phyloP scores from a whole-genome alignment of 1,140 invertebrate species.

The Atta colombica region DNA sequence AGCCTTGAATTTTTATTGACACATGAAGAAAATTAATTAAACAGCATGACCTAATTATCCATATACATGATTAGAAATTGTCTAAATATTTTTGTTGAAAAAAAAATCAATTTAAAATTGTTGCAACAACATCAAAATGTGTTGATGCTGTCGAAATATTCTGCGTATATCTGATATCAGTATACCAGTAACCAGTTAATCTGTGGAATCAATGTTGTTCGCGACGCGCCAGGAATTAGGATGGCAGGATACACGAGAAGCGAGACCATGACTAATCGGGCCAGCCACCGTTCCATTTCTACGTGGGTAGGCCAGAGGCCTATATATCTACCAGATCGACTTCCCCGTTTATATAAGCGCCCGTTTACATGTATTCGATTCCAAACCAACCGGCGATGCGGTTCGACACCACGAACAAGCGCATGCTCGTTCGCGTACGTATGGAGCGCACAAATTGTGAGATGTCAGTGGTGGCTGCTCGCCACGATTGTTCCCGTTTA shows the following conservation, averaged over 20 bases:
- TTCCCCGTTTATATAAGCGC: slow-evolving; percentile 50
- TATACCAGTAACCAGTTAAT: background rate
- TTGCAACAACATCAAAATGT: background rate
- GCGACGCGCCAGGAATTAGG: slow-evolving; percentile 67
- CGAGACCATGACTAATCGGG: slow-evolving; percentile 71
- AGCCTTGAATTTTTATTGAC: background rate
- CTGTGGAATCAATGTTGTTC: slow-evolving; percentile 38
- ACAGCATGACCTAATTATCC: background rate
- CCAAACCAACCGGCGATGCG: slow-evolving; percentile 35
- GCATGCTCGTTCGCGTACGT: slow-evolving; percentile 36
- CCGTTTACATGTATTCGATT: slow-evolving; percentile 43
- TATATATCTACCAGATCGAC: slow-evolving; percentile 41
- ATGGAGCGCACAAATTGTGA: slow-evolving; percentile 51
- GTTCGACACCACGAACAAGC: slow-evolving; percentile 44
- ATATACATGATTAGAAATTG: background rate
- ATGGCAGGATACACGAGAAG: slow-evolving; percentile 57
- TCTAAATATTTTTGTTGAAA: background rate
- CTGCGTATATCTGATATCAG: background rate
- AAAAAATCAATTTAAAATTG: background rate
- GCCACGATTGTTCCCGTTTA: slow-evolving; percentile 33
- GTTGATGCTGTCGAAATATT: background rate
- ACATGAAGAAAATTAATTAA: background rate
- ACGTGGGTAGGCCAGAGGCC: background rate
- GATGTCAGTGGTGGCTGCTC: slow-evolving; percentile 39
- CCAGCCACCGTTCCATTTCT: slow-evolving; percentile 72